phyloP scores from a whole-genome alignment of 2,888 invertebrate species.

The Ischnus inquisitorius region DNA sequence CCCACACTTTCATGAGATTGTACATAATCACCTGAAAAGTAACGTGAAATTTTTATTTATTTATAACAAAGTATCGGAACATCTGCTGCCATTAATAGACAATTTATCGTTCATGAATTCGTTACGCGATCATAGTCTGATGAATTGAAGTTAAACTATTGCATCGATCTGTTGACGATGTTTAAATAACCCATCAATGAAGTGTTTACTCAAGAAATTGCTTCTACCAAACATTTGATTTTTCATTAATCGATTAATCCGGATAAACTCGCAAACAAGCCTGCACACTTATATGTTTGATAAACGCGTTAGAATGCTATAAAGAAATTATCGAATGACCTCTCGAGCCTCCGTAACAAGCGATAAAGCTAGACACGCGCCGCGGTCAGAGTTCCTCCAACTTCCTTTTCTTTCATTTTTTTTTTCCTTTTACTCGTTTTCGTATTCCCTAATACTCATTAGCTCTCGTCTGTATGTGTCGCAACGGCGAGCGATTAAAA shows the following conservation, averaged over 20 bases:
- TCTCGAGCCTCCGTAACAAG: conserved; percentile 53
- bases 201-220: not conserved
- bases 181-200: not conserved
- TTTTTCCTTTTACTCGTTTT: conserved; percentile 16
- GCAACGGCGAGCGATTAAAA: conserved; percentile 20
- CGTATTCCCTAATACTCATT: conserved; percentile 8
- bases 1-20: conserved; percentile 88
- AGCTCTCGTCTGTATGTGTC: conserved; percentile 11
- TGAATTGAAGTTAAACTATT: not conserved
- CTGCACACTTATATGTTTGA: not conserved
- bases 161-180: not conserved
- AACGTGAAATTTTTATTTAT: not conserved
- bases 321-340: conserved; percentile 65
- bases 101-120: not conserved
- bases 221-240: not conserved
- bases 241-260: not conserved
- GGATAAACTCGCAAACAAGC: not conserved
- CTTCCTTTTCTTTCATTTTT: conserved; percentile 18
- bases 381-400: conserved; percentile 71
- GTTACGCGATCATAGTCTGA: not conserved
- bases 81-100: too few relatives aligned
- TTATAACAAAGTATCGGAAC: not conserved
- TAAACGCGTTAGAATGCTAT: not conserved
- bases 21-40: conserved; percentile 87
- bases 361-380: conserved; percentile 79